Evolutionary conservation across 2,888 invertebrate species (phyloP).

Genomic region (Drosophila tanythrix): DNA sequence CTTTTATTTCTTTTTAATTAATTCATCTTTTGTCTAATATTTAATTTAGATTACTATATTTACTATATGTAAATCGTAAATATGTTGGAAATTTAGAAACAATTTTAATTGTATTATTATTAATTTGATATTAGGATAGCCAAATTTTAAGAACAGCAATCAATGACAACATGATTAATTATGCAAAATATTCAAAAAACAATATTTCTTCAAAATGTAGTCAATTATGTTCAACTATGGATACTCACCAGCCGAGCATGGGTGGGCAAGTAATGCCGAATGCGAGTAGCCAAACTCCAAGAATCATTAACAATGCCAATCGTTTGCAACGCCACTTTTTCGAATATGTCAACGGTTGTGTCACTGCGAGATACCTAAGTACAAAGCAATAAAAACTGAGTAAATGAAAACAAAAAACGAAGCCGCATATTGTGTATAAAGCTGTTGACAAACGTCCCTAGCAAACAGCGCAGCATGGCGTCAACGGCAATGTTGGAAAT

Average conservation of each 20-base stretch:
- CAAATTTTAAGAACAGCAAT: accelerated
- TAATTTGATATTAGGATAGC: not conserved
- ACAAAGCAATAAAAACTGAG: constrained; percentile 49
- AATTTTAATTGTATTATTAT: not conserved
- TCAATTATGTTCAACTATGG: not conserved
- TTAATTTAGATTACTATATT: not conserved
- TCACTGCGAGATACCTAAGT: constrained; percentile 94
- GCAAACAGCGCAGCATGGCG: constrained; percentile 46
- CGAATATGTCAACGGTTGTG: constrained; percentile 96
- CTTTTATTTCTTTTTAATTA: not conserved
- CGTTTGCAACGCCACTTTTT: constrained; percentile 93
- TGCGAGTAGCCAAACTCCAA: constrained; percentile 95
- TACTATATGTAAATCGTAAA: not conserved
- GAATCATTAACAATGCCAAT: constrained; percentile 94
- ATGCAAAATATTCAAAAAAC: not conserved
- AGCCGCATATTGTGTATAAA: constrained; percentile 70
- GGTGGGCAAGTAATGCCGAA: constrained; percentile 97
- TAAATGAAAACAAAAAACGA: constrained; percentile 61
- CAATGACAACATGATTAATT: not conserved
- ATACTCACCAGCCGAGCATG: constrained; percentile 93
- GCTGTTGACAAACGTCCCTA: constrained; percentile 58
- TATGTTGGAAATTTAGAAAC: not conserved
- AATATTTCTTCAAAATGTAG: not conserved
- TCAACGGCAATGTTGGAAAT: constrained; percentile 68
- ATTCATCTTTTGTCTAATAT: not conserved